Evolutionary conservation across 2,113 vertebrate species (phyloP), one percentile per base, ranked within the genome.

Genomic region (Trogon surrucura): DNA sequence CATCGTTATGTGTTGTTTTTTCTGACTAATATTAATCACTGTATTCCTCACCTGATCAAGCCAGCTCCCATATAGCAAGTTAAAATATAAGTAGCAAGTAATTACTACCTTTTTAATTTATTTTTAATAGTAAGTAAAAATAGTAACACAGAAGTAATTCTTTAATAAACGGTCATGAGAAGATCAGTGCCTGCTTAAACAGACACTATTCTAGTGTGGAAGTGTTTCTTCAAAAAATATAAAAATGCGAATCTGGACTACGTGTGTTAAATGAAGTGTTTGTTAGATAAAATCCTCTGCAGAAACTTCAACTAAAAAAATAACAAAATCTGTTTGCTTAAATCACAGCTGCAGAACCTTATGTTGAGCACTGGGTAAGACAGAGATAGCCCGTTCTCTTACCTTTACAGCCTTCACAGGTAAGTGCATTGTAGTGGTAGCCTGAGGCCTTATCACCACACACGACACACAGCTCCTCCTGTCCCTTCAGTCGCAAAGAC

Each of bases 361-460:
- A 21, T 0, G 25, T 17, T 70, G 32, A 80, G 78, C 65, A 38
- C 29, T 14, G 73, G 6, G 16, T 10, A 13, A 79, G 62, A 23
- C 8, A 21, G 10, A 16, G 41, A 6, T 54, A n/a, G 57, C 50
- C 15, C 15, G 0, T 34, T 32, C 65, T 38, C 92, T 89, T 96
- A 99, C 99, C 99, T 99, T 99, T 99, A 88, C 99, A 99, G 53
- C 99, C 99, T 95, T 99, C 99, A 21, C 99, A 99, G 85, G 99
- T 99, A 14, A 99, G 99, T 4, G 99, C 99, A 2, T 99, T 99
- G 96, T 99, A 99, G 97, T 99, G 99, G 85, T 99, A 99, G 10
- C 99, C 99, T 0, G 99, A 99, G 6, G 99, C 99, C 84, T 99
- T 99, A 96, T 99, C 99, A 9, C 99, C 99, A 41, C 99, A 99